These are phyloP conservation scores for Crocallis elinguaria DNA, from an alignment of 2,888 invertebrate species.

Conservation along the genomic window DNA sequence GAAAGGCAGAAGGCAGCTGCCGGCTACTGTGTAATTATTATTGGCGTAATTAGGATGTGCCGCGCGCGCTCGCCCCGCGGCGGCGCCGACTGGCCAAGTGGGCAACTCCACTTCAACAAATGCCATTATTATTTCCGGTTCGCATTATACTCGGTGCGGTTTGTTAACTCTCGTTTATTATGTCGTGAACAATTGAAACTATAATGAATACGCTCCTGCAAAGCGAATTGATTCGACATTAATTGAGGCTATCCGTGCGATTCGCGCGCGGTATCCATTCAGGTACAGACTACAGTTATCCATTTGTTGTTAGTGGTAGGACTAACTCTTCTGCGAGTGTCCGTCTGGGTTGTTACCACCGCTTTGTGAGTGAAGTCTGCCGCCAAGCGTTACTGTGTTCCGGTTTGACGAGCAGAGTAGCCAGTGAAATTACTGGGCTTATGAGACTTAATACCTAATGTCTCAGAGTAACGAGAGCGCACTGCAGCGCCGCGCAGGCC, in stretches of 20 bases:
- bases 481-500: too few species aligned
- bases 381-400: too few species aligned
- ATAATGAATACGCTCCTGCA: slow-evolving; percentile 62
- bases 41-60: slow-evolving; percentile 83
- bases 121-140: slow-evolving; percentile 82
- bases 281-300: too few species aligned
- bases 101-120: slow-evolving; percentile 58
- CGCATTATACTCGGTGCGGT: slow-evolving; percentile 69
- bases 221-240: slow-evolving; percentile 75
- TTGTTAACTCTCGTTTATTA: slow-evolving; percentile 75
- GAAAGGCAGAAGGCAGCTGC: slow-evolving; percentile 68
- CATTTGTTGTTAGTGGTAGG: too few species aligned
- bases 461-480: too few species aligned
- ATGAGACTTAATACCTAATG: too few species aligned
- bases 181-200: slow-evolving; percentile 74
- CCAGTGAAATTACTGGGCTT: too few species aligned
- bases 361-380: too few species aligned
- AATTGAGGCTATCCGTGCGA: slow-evolving; percentile 65
- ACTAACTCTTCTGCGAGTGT: too few species aligned
- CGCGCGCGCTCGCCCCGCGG: slow-evolving; percentile 64
- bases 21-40: slow-evolving; percentile 78
- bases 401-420: too few species aligned
- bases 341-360: too few species aligned
- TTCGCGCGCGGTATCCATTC: slow-evolving; percentile 43
- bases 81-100: slow-evolving; percentile 70